Evolutionary conservation across 2,797 vertebrate species (phyloP).

Genomic region (Rhynchonycteris naso): DNA sequence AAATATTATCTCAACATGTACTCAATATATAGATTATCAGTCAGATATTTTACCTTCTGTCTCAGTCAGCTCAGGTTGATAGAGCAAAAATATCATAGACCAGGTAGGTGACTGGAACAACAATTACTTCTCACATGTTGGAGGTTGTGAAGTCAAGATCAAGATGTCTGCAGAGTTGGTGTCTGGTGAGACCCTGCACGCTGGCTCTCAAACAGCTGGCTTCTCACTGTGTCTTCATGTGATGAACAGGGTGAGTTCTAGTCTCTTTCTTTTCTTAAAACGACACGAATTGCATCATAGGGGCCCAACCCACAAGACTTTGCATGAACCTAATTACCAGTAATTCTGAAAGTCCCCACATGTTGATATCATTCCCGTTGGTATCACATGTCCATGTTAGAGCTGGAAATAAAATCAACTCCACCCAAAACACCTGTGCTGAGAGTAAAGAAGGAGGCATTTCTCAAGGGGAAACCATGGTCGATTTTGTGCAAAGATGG

Average conservation of each 20-base stretch:
- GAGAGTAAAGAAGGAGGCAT: background rate
- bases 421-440: background rate
- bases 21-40: background rate
- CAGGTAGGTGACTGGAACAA: background rate
- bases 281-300: background rate
- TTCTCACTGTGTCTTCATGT: background rate
- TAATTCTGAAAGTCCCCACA: background rate
- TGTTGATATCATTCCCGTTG: background rate
- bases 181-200: background rate
- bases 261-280: background rate
- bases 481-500: background rate
- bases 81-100: background rate
- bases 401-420: background rate
- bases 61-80: background rate
- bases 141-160: background rate
- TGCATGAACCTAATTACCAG: background rate
- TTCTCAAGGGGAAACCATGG: accelerated
- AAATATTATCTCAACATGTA: background rate
- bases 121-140: background rate
- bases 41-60: background rate
- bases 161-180: background rate
- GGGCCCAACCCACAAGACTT: too few relatives aligned
- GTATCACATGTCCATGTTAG: background rate
- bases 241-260: too few relatives aligned
- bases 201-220: background rate